Evolutionary conservation across 2,888 invertebrate species (phyloP).

Genomic region (Phorcus lineatus): DNA sequence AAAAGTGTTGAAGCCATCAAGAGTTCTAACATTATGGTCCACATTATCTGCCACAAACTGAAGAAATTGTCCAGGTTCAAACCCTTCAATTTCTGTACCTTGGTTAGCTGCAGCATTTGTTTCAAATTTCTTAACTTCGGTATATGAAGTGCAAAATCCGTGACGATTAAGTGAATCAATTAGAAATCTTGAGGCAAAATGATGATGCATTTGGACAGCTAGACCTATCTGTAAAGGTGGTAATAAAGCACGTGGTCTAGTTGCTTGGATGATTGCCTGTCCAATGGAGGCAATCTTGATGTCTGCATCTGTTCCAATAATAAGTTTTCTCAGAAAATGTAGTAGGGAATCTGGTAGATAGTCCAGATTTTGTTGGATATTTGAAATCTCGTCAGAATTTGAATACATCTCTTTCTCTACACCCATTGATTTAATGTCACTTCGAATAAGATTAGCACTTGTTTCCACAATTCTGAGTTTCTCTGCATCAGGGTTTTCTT

Average conservation of each 20-base stretch:
- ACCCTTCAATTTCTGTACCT: background rate
- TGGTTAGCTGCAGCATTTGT: conserved; percentile 7
- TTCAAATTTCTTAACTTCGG: conserved; percentile 30
- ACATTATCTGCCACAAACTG: conserved; percentile 48
- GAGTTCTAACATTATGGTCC: conserved; percentile 43
- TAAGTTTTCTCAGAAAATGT: too few relatives aligned
- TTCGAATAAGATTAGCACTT: conserved; percentile 43
- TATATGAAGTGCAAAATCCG: conserved; percentile 33
- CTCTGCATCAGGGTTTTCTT: conserved; percentile 30
- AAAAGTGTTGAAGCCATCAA: too few relatives aligned
- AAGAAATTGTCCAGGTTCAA: conserved; percentile 27
- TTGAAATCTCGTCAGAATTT: background rate
- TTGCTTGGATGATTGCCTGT: too few relatives aligned
- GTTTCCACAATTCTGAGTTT: conserved; percentile 37
- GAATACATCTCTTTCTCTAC: conserved; percentile 34
- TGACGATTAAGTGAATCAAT: conserved; percentile 23
- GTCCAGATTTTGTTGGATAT: too few relatives aligned
- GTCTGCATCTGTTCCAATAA: too few relatives aligned
- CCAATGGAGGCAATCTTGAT: too few relatives aligned
- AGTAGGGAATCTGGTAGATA: too few relatives aligned
- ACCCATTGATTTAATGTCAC: conserved; percentile 38
- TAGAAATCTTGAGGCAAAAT: conserved; percentile 21
- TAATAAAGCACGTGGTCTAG: too few relatives aligned
- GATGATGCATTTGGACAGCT: conserved; percentile 23
- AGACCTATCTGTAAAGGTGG: background rate